Percentiles rank a stretch among this genome's conserved stretches.
Evolutionary conservation across 1,140 invertebrate species (phyloP).

Genomic region (Meloidogyne floridensis): DNA sequence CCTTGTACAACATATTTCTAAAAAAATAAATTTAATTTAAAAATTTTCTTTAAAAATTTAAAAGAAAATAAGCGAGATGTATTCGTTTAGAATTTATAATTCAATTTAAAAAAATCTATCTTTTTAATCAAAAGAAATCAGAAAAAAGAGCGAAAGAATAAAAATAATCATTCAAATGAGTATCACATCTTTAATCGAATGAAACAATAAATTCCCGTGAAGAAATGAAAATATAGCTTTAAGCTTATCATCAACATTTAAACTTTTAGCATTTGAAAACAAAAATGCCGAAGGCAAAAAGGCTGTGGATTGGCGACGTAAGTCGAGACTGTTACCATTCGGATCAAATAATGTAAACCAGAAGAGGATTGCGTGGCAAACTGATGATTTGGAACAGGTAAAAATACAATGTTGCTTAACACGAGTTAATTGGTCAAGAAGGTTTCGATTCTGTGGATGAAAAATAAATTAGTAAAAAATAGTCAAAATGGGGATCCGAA

Average conservation of each 20-base stretch:
- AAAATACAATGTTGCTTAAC: conserved; percentile 17
- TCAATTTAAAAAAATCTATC: neutral
- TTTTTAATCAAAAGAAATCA: conserved; percentile 12
- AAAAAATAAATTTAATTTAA: neutral
- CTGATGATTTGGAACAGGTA: neutral
- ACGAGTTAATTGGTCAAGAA: conserved; percentile 28
- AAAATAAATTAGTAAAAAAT: neutral
- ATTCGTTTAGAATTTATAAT: neutral
- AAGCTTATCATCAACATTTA: neutral
- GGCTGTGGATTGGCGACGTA: conserved; percentile 1
- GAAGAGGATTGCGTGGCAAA: conserved; percentile 30
- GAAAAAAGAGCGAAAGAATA: neutral
- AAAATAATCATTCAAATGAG: neutral
- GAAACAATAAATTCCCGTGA: conserved; percentile 29
- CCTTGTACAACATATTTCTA: neutral
- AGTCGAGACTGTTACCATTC: conserved; percentile 7
- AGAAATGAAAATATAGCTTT: conserved; percentile 24
- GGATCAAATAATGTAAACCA: conserved; percentile 29
- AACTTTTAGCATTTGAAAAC: neutral
- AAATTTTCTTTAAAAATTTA: neutral
- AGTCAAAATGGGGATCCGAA: neutral
- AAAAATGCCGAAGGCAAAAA: conserved; percentile 22
- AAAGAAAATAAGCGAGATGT: neutral
- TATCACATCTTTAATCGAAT: conserved; percentile 28
- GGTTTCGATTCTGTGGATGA: conserved; percentile 14